phyloP scores from a whole-genome alignment of 2,888 invertebrate species.

The Anticlea derivata region DNA sequence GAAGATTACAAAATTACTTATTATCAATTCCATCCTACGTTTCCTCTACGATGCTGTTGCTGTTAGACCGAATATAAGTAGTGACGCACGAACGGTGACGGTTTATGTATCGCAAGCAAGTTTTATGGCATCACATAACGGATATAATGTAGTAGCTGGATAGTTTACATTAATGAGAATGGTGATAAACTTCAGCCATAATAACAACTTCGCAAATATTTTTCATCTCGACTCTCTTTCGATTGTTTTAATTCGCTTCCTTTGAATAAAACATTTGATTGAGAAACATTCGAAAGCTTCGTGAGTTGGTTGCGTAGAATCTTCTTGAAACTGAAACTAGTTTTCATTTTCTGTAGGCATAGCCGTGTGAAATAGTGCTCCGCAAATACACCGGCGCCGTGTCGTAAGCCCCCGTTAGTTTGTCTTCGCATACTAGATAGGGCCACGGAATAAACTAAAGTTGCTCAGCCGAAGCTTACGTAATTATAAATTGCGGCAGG shows the following conservation, averaged over 20 bases:
- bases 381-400: constrained; percentile 20
- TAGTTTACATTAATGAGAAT: constrained; percentile 8
- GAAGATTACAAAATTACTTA: constrained; percentile 18
- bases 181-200: neutral
- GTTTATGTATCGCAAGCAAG: constrained; percentile 32
- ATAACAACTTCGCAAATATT: too few relatives aligned
- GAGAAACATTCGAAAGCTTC: neutral
- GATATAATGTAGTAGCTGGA: constrained; percentile 1
- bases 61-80: constrained; percentile 52
- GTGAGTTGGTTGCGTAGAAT: neutral
- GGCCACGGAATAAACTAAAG: constrained; percentile 10
- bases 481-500: constrained; percentile 66
- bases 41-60: constrained; percentile 48
- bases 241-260: too few relatives aligned
- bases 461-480: constrained; percentile 43
- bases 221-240: too few relatives aligned
- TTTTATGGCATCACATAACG: constrained; percentile 32
- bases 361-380: constrained; percentile 1
- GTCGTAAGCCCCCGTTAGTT: constrained; percentile 22
- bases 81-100: constrained; percentile 56
- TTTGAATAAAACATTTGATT: neutral
- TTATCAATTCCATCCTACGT: constrained; percentile 46
- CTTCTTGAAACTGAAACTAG: neutral
- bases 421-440: constrained; percentile 22
- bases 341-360: constrained; percentile 1